Evolutionary conservation across 2,888 invertebrate genomes (phyloP).

Genomic region (Dryobotodes eremita): DNA sequence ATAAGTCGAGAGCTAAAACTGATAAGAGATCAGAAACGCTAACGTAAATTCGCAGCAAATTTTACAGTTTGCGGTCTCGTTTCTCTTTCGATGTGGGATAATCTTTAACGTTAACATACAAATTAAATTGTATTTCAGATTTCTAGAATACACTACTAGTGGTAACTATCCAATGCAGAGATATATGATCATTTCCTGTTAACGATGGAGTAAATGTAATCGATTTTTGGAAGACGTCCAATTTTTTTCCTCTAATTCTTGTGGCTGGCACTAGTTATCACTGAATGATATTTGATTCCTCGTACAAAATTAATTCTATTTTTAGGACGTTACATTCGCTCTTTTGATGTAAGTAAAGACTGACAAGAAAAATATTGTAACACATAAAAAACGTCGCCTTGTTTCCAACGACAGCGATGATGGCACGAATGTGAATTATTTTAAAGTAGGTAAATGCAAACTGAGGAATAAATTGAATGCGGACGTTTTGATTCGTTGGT

Average conservation of each 20-base stretch:
- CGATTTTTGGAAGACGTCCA: constrained; percentile 88
- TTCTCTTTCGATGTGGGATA: constrained; percentile 58
- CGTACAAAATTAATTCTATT: constrained; percentile 86
- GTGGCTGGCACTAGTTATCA: constrained; percentile 85
- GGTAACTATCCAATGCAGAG: constrained; percentile 72
- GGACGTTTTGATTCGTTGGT: constrained; percentile 33
- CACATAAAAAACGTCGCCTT: constrained; percentile 53
- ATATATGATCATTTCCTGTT: constrained; percentile 84
- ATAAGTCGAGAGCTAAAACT: constrained; percentile 76
- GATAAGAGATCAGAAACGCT: constrained; percentile 68
- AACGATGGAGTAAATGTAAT: constrained; percentile 86
- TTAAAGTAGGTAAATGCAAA: constrained; percentile 37
- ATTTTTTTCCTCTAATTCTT: constrained; percentile 76
- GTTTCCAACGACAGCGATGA: constrained; percentile 45
- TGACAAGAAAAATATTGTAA: constrained; percentile 66
- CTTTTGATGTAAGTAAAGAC: constrained; percentile 68
- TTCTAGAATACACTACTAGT: constrained; percentile 70
- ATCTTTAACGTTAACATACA: constrained; percentile 51
- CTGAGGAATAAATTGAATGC: constrained; percentile 34
- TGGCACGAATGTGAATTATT: constrained; percentile 40
- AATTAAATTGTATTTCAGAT: constrained; percentile 67
- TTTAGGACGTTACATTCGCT: constrained; percentile 80
- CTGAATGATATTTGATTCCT: constrained; percentile 85
- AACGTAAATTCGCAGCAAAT: constrained; percentile 59
- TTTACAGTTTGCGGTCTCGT: constrained; percentile 58